Evolutionary conservation across 1,140 invertebrate genomes (phyloP).

Genomic region (Trachymyrmex cornetzi): DNA sequence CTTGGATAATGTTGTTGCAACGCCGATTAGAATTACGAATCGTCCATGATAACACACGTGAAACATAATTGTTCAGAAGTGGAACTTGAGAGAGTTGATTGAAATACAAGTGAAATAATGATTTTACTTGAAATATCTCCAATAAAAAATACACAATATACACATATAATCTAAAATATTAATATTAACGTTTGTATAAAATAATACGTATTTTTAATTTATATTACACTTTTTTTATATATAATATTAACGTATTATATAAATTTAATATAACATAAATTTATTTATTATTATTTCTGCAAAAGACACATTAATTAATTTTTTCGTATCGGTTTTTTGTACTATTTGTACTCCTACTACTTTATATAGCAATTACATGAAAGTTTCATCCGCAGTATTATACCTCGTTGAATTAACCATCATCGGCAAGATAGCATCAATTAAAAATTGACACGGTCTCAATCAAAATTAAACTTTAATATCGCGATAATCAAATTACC

Average conservation of each 20-base stretch:
- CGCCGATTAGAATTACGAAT: conserved; percentile 39
- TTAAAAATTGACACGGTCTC: conserved; percentile 6
- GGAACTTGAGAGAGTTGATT: neutral
- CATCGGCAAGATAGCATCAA: conserved; percentile 9
- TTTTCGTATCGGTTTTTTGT: neutral
- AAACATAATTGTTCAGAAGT: conserved; percentile 21
- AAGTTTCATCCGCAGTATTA: neutral
- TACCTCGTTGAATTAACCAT: conserved; percentile 26
- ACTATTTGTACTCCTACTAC: neutral
- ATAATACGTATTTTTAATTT: neutral
- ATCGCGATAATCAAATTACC: conserved; percentile 15
- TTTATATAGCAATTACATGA: neutral
- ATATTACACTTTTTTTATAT: too few species aligned
- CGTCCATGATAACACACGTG: conserved; percentile 29
- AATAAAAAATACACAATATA: neutral
- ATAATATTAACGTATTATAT: too few species aligned
- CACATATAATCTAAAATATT: too few species aligned
- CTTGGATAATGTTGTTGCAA: conserved; percentile 39
- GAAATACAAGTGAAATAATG: neutral
- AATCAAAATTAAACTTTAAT: conserved; percentile 47
- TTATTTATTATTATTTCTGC: neutral
- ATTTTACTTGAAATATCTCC: neutral
- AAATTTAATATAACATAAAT: neutral
- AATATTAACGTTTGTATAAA: too few species aligned
- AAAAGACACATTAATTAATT: neutral